Evolutionary conservation across 2,113 vertebrate species (phyloP).

Genomic region (Miniopterus natalensis): DNA sequence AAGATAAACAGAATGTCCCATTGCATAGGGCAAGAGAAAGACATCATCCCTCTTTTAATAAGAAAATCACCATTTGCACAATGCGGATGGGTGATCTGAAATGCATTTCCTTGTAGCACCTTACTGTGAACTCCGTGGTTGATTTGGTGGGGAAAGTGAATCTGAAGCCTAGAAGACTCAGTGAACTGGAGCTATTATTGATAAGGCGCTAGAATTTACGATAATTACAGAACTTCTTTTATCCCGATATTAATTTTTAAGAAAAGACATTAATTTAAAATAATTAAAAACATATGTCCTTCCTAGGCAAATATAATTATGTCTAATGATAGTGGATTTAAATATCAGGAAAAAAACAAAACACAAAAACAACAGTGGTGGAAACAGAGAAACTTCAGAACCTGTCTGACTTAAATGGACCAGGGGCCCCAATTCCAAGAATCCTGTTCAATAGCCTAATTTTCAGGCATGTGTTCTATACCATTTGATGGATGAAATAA

Average conservation of each 20-base stretch:
- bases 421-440: neutral
- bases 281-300: neutral
- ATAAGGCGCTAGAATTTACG: neutral
- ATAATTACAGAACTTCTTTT: neutral
- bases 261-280: neutral
- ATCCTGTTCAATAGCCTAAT: neutral
- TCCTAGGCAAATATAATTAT: neutral
- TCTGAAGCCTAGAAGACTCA: neutral
- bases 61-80: neutral
- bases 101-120: neutral
- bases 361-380: neutral
- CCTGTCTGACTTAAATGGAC: neutral
- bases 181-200: neutral
- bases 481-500: neutral
- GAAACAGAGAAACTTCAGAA: neutral
- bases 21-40: neutral
- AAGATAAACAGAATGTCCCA: conserved; percentile 4
- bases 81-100: neutral
- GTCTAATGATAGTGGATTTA: neutral
- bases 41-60: neutral
- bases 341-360: neutral
- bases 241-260: neutral
- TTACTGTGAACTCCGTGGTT: neutral
- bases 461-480: neutral
- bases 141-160: neutral